Conservation (phyloP, 2,113 vertebrate species). For the Psilopsiagon aurifrons region DNA sequence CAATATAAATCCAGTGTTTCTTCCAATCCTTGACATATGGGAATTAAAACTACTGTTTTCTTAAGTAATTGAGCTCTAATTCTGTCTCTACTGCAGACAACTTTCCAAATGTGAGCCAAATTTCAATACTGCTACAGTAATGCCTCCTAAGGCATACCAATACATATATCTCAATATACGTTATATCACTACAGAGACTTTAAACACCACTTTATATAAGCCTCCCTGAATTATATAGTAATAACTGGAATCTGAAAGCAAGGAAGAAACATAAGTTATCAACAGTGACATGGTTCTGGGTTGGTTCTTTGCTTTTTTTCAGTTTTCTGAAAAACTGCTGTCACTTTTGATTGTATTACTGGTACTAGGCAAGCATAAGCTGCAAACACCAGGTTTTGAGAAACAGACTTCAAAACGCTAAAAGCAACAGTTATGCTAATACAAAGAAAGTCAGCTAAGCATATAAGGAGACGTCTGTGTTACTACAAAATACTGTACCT, state of each 20-base stretch:
- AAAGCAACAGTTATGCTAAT: not conserved
- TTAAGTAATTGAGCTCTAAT: not conserved
- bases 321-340: not conserved
- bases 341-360: not conserved
- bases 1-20: not conserved
- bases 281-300: not conserved
- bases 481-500: conserved; percentile 67
- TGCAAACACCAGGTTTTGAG: not conserved
- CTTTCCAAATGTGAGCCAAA: not conserved
- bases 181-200: not conserved
- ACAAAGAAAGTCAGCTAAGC: not conserved
- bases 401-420: not conserved
- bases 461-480: not conserved
- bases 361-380: not conserved
- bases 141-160: not conserved
- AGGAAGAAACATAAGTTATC: not conserved
- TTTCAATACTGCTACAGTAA: not conserved
- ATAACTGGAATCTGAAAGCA: not conserved
- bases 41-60: not conserved
- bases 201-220: not conserved
- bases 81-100: not conserved
- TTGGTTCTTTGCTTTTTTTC: not conserved
- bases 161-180: not conserved
- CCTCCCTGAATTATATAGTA: not conserved
- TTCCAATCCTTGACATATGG: not conserved